Evolutionary conservation across 2,113 vertebrate species (phyloP), one percentile per base, ranked within the genome.

Genomic region (Vireo altiloquus): DNA sequence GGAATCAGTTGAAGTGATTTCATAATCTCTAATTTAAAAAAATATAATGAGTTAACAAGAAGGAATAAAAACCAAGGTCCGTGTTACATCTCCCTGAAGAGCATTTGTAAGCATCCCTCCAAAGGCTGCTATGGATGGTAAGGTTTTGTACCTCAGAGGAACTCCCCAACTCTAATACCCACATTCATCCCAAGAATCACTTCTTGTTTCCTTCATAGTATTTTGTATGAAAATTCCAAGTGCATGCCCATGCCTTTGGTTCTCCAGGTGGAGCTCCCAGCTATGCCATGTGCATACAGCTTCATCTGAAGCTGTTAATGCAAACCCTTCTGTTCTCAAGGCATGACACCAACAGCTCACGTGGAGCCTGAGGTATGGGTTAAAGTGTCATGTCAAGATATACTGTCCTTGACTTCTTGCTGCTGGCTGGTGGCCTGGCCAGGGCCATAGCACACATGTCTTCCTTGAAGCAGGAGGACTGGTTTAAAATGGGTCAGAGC

Each of bases 1-100:
- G 74, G 95, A 97, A 95, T 93, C 50, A 74, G 61, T 64, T 83
- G 84, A 70, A 78, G 49, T 47, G 92, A 85, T 85, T 96, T 92
- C 75, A 94, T 92, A 91, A 91, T 63, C 13, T 37, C 25, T 35
- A 66, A 22, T 52, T 81, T 82, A 44, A 90, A 44, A 64, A 52
- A 83, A 19, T 4, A 33, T 9, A 50, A 40, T 15, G 33, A 37
- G 35, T 71, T 64, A 82, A 82, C 12, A 84, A 47, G 50, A 92
- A 74, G 87, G 10, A 42, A 79, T 61, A 15, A 81, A 79, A 70
- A 47, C 1, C 22, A 89, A 95, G 40, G 25, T 39, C 46, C 7
- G 0, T 52, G 59, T 72, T 90, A 52, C 20, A 28, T 37, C 12
- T 47, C n/a, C 35, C 68, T 28, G 42, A 71, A 81, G 39, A 65